Percentiles rank a stretch among this genome's conserved stretches.
phyloP scores from a whole-genome alignment of 2,888 invertebrate genomes.

The Stenodema calcarata region DNA sequence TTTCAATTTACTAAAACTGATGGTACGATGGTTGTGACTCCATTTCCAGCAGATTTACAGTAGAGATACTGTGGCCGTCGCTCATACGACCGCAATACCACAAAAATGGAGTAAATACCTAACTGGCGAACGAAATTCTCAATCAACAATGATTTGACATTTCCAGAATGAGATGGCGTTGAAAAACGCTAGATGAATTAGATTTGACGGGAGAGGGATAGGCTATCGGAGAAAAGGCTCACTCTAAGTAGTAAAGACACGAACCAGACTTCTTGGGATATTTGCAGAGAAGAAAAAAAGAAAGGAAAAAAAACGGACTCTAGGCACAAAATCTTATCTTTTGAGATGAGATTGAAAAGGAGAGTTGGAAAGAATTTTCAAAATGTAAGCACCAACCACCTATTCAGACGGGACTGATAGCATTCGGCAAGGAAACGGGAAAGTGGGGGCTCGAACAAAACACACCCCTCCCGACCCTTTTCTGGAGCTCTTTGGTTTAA shows the following conservation, averaged over 20 bases:
- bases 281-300: neutral
- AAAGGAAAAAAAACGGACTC: neutral
- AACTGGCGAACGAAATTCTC: too few species aligned
- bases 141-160: too few species aligned
- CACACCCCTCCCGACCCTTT: neutral
- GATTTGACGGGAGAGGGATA: neutral
- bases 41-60: too few species aligned
- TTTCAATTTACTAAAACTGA: too few species aligned
- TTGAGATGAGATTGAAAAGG: slow-evolving; percentile 6
- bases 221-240: neutral
- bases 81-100: too few species aligned
- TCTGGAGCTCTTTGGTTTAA: slow-evolving; percentile 36
- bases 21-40: too few species aligned
- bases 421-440: neutral
- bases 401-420: neutral
- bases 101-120: too few species aligned
- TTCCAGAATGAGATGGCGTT: neutral
- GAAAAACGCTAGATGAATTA: neutral
- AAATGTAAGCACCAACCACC: neutral
- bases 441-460: slow-evolving; percentile 6
- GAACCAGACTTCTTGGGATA: neutral
- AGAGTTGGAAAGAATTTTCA: neutral
- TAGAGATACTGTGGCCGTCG: too few species aligned
- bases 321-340: neutral
- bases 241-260: neutral